Percentiles rank a stretch among this genome's conserved stretches.
These are phyloP conservation scores for Nemopilema nomurai DNA, from an alignment of 30 jellyfish, hydroid and myxozoan genomes.

Conservation along the genomic window DNA sequence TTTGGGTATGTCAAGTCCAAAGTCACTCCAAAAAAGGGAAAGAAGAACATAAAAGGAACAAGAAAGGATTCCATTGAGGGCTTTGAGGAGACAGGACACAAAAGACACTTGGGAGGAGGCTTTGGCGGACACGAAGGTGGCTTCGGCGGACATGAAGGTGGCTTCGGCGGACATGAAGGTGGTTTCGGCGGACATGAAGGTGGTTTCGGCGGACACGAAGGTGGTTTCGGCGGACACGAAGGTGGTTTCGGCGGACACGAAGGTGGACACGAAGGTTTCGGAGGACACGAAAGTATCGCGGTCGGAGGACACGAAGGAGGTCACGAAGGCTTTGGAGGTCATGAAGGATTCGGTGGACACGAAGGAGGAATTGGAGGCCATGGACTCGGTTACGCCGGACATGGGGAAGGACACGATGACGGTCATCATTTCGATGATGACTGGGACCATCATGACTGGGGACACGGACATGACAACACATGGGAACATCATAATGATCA, in stretches of 20 bases:
- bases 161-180: constrained; percentile 81
- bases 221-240: constrained; percentile 67
- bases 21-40: constrained; percentile 13
- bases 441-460: constrained; percentile 93
- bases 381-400: constrained; percentile 49
- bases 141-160: constrained; percentile 52
- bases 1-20: constrained; percentile 40
- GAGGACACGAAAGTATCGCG: constrained; percentile 66
- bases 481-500: constrained; percentile 89
- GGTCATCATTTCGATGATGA: constrained; percentile 72
- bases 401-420: constrained; percentile 55
- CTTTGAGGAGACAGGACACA: constrained; percentile 27
- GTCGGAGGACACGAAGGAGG: constrained; percentile 49
- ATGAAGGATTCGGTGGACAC: constrained; percentile 66
- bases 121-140: constrained; percentile 58
- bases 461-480: constrained; percentile 87
- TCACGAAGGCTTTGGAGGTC: constrained; percentile 59
- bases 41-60: constrained; percentile 59
- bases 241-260: constrained; percentile 80
- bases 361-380: constrained; percentile 62
- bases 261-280: constrained; percentile 83
- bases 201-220: constrained; percentile 81
- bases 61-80: constrained; percentile 58
- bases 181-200: constrained; percentile 73
- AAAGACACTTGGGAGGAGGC: constrained; percentile 61